Conservation (phyloP, 2,113 vertebrate genomes). For the Gobio gobio region DNA sequence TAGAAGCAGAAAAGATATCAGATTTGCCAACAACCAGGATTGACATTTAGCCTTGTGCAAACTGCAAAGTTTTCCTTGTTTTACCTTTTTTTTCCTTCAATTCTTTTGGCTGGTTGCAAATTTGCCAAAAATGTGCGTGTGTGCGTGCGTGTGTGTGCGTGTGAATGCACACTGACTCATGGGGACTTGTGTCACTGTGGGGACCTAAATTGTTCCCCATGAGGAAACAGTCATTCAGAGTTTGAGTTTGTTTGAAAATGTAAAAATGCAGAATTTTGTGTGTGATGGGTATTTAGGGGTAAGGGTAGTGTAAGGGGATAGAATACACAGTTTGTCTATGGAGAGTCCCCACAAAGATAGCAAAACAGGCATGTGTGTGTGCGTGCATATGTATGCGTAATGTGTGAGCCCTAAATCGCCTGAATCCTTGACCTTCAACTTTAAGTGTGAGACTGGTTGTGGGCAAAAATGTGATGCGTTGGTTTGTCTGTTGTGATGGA, state of each 20-base stretch:
- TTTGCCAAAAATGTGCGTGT: not conserved
- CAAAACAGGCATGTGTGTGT: not conserved
- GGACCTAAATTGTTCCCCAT: too few species aligned
- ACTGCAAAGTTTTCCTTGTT: not conserved
- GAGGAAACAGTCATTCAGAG: too few species aligned
- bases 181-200: too few species aligned
- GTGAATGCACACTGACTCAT: too few species aligned
- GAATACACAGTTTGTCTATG: too few species aligned
- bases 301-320: too few species aligned
- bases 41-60: slow-evolving; percentile 8
- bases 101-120: not conserved
- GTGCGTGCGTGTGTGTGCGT: not conserved
- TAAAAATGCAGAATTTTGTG: too few species aligned
- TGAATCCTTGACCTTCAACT: slow-evolving; percentile 5
- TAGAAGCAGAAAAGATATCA: slow-evolving; percentile 11
- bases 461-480: not conserved
- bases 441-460: not conserved
- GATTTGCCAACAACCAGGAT: slow-evolving; percentile 2
- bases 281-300: too few species aligned
- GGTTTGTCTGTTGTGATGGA: slow-evolving; percentile 10
- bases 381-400: not conserved
- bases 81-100: not conserved
- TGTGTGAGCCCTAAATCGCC: not conserved
- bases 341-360: too few species aligned
- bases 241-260: too few species aligned